Percentiles rank a stretch among this genome's conserved stretches.
Evolutionary conservation across 2,888 invertebrate species (phyloP).

Genomic region (Crossocerus cetratus): DNA sequence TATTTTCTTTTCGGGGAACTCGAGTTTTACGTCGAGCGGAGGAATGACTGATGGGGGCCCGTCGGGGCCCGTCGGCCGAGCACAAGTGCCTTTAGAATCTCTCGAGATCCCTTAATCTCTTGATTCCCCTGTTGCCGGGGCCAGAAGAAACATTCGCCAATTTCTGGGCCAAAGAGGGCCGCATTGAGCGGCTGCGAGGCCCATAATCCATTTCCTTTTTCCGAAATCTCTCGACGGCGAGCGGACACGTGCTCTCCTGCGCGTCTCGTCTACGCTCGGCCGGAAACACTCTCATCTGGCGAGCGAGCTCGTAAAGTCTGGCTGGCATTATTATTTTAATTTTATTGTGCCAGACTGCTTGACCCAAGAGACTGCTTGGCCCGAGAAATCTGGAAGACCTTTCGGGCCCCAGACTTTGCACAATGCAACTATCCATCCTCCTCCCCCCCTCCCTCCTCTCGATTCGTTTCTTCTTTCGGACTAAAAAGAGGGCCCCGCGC

Average conservation of each 20-base stretch:
- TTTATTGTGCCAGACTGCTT: not conserved
- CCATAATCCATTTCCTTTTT: conserved; percentile 66
- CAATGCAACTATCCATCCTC: not conserved
- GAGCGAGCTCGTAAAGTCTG: not conserved
- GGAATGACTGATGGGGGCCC: conserved; percentile 53
- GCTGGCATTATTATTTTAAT: conserved; percentile 1
- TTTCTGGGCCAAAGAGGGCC: conserved; percentile 60
- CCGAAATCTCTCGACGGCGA: not conserved
- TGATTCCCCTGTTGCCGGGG: conserved; percentile 60
- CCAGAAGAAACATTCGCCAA: conserved; percentile 53
- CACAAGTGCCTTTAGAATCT: conserved; percentile 62
- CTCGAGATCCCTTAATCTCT: conserved; percentile 64
- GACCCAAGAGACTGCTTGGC: not conserved
- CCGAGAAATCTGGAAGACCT: not conserved
- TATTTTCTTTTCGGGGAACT: conserved; percentile 38
- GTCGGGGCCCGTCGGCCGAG: conserved; percentile 21
- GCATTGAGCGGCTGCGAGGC: conserved; percentile 56
- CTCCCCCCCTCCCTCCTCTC: not conserved
- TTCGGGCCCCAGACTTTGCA: not conserved
- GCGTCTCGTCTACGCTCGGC: conserved; percentile 7
- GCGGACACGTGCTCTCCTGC: not conserved
- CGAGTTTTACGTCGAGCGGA: conserved; percentile 32
- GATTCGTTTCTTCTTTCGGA: not conserved
- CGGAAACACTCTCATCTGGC: conserved; percentile 29
- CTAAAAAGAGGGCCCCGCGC: not conserved